Evolutionary conservation across 2,888 invertebrate genomes (phyloP).

Genomic region (Octonoba sinensis): DNA sequence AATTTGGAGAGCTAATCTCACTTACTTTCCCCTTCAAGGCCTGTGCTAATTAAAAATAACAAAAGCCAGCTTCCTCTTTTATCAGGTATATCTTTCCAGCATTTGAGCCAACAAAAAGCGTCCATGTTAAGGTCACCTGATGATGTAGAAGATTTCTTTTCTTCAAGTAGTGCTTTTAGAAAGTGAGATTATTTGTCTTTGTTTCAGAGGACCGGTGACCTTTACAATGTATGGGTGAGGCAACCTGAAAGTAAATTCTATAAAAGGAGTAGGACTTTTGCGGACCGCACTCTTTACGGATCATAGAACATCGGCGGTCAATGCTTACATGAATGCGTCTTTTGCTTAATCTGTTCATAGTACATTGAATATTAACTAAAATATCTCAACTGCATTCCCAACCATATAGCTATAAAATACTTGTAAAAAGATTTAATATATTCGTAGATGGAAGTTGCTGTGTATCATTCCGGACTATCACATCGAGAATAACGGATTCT

Average conservation of each 20-base stretch:
- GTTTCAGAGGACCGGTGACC: conserved; percentile 44
- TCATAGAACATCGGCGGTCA: conserved; percentile 24
- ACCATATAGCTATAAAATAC: too few species aligned
- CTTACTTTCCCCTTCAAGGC: conserved; percentile 53
- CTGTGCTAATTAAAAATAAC: conserved; percentile 54
- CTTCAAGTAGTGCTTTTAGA: conserved; percentile 48
- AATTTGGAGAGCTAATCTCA: conserved; percentile 50
- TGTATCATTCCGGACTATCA: too few species aligned
- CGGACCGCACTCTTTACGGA: conserved; percentile 11
- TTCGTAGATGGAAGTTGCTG: too few species aligned
- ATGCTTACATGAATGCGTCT: too few species aligned
- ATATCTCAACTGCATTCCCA: too few species aligned
- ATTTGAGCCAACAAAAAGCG: conserved; percentile 35
- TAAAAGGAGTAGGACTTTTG: conserved; percentile 26
- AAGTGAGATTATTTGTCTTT: conserved; percentile 35
- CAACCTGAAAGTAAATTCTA: too few species aligned
- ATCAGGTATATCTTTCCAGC: conserved; percentile 44
- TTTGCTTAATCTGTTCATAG: too few species aligned
- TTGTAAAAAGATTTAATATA: too few species aligned
- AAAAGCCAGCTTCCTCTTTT: conserved; percentile 33
- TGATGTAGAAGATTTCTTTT: conserved; percentile 37
- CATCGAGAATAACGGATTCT: too few species aligned
- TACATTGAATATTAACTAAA: too few species aligned
- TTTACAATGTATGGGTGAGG: conserved; percentile 49
- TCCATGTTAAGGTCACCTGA: conserved; percentile 21